phyloP scores from a whole-genome alignment of 2,888 invertebrate genomes.

The Pheosia gnoma region DNA sequence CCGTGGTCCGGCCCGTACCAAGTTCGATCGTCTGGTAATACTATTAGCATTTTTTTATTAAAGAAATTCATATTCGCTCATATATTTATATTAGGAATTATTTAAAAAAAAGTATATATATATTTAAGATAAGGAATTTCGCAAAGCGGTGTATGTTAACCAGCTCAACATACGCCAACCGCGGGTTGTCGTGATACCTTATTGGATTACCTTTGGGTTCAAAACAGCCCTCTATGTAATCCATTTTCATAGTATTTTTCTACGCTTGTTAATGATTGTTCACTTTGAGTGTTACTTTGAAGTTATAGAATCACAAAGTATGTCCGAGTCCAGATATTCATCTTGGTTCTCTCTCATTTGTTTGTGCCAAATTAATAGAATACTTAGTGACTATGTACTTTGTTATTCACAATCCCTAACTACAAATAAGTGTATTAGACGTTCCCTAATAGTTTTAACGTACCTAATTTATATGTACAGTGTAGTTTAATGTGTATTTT shows the following conservation, averaged over 20 bases:
- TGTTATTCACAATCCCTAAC: slow-evolving; percentile 28
- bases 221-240: slow-evolving; percentile 10
- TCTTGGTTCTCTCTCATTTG: slow-evolving; percentile 20
- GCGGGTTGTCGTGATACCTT: slow-evolving; percentile 30
- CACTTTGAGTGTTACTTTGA: slow-evolving; percentile 36
- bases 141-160: slow-evolving; percentile 49
- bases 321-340: slow-evolving; percentile 22
- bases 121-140: neutral
- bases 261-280: slow-evolving; percentile 57
- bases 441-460: slow-evolving; percentile 46
- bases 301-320: slow-evolving; percentile 17
- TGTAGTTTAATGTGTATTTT: slow-evolving; percentile 55
- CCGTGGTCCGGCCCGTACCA: too few relatives aligned
- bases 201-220: too few relatives aligned
- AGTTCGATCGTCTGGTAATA: too few relatives aligned
- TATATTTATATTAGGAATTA: too few relatives aligned
- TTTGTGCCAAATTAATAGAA: slow-evolving; percentile 38
- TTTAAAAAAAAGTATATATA: neutral
- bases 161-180: slow-evolving; percentile 56
- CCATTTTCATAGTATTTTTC: slow-evolving; percentile 54
- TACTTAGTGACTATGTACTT: slow-evolving; percentile 28
- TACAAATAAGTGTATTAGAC: slow-evolving; percentile 39
- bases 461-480: slow-evolving; percentile 56
- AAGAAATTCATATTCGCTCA: too few relatives aligned
- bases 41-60: too few relatives aligned